Evolutionary conservation across 1,140 invertebrate genomes (phyloP).

Genomic region (Pissodes strobi): DNA sequence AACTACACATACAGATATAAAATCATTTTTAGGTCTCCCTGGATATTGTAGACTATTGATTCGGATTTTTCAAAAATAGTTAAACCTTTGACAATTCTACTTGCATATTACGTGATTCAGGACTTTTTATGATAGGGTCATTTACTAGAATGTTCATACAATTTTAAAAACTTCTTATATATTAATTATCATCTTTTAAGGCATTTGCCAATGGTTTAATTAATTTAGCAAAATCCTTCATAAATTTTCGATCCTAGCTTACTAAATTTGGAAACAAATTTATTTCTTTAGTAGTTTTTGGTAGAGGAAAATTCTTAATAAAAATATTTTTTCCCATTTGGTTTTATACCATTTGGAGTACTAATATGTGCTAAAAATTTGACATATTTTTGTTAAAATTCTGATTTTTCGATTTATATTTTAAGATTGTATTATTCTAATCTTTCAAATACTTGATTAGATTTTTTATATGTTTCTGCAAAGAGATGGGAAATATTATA

Average conservation of each 20-base stretch:
- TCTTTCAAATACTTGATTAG: conserved; percentile 26
- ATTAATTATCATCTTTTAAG: conserved; percentile 41
- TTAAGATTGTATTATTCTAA: conserved; percentile 20
- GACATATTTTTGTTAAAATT: conserved; percentile 42
- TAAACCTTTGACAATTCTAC: too few relatives aligned
- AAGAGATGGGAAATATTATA: conserved; percentile 40
- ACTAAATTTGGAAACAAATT: conserved; percentile 26
- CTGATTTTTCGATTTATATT: conserved; percentile 28
- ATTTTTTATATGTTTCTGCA: conserved; percentile 26
- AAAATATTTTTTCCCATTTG: conserved; percentile 27
- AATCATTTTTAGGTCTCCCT: too few relatives aligned
- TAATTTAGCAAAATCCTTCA: conserved; percentile 40
- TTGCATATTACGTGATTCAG: too few relatives aligned
- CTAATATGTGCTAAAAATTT: conserved; percentile 40
- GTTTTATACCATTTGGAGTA: conserved; percentile 24
- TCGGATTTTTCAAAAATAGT: too few relatives aligned
- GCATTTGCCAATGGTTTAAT: conserved; percentile 43
- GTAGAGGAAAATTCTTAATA: conserved; percentile 8
- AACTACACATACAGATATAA: too few relatives aligned
- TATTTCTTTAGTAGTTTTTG: conserved; percentile 23
- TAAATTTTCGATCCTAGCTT: conserved; percentile 46
- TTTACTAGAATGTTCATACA: conserved; percentile 35
- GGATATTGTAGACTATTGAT: too few relatives aligned
- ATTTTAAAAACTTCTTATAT: conserved; percentile 32
- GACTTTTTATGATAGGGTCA: too few relatives aligned